Base-by-base conservation (phyloP, 2,888 invertebrate genomes). In the Colletes collaris region DNA sequence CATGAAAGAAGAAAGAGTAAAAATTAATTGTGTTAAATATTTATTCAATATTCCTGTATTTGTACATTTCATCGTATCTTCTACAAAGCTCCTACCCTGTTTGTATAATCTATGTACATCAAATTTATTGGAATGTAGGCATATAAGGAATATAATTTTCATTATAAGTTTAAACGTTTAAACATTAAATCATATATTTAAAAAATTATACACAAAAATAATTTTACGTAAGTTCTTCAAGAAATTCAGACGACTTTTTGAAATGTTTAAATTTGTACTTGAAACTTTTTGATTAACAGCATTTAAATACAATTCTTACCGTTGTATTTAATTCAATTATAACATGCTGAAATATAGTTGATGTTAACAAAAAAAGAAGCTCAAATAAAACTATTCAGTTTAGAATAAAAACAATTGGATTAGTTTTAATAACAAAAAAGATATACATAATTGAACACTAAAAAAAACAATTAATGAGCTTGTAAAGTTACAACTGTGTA, bases 41-140 rank as follows among this genome's bases (percentile, higher is more conserved):
- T 86, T 86, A 86, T 87, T 86, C 53, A 77, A 65, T 77, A 77
- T 63, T 83, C 79, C 73, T 73, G 71, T 72, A 74, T 78, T 83
- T 85, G 63, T 84, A 84, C 71, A 81, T 81, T 85, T 70, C 81
- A 81, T 62, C 67, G 72, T 86, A 74, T 74, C 68, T 68, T 80
- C 56, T 85, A 83, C 72, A 67, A 37, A 63, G 55, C 46, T 70
- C 78, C 73, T 85, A 75, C 52, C 75, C 70, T 80, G 68, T 80
- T 83, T 78, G 40, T 73, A 64, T 76, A 76, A 74, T 56, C 55
- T 74, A 35, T 60, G 50, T 79, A 67, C 27, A 71, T 66, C 52
- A 73, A 56, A 62, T 52, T 67, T 67, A 60, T 69, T 56, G 65
- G 62, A 69, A 81, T 76, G 64, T 81, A 66, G 72, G 58, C 59